Evolutionary conservation across 2,797 vertebrate genomes (phyloP).

Genomic region (Urophycis tenuis): DNA sequence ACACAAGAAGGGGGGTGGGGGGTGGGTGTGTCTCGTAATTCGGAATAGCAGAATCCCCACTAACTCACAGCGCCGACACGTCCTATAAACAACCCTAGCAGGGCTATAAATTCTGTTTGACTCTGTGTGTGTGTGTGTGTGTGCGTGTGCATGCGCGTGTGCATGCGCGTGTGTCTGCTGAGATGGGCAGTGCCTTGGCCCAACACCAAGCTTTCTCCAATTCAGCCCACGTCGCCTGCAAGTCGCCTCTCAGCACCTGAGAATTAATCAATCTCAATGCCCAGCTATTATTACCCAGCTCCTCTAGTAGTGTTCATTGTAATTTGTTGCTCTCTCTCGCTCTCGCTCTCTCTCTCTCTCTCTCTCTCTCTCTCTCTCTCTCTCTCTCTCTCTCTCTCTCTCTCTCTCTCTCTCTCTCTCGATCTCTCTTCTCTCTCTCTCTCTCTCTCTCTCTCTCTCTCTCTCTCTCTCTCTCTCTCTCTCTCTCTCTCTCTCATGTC

Average conservation of each 20-base stretch:
- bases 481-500: not conserved
- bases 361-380: not conserved
- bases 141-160: not conserved
- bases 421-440: not conserved
- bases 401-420: not conserved
- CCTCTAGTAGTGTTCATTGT: slow-evolving; percentile 7
- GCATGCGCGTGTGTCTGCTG: slow-evolving; percentile 1
- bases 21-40: not conserved
- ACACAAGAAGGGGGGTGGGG: not conserved
- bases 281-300: slow-evolving; percentile 22
- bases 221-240: slow-evolving; percentile 19
- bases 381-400: not conserved
- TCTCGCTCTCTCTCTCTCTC: not conserved
- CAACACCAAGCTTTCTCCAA: slow-evolving; percentile 10
- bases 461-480: not conserved
- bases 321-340: not conserved
- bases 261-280: slow-evolving; percentile 22
- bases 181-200: slow-evolving; percentile 7
- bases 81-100: slow-evolving; percentile 2
- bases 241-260: slow-evolving; percentile 17
- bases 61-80: slow-evolving; percentile 3
- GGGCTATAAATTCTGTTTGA: not conserved
- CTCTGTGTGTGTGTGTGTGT: slow-evolving; percentile 1
- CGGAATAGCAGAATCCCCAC: slow-evolving; percentile 1
- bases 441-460: slow-evolving; percentile 4